These are phyloP conservation scores for Synanthedon myopaeformis DNA, from an alignment of 2,888 invertebrate species.

Conservation along the genomic window DNA sequence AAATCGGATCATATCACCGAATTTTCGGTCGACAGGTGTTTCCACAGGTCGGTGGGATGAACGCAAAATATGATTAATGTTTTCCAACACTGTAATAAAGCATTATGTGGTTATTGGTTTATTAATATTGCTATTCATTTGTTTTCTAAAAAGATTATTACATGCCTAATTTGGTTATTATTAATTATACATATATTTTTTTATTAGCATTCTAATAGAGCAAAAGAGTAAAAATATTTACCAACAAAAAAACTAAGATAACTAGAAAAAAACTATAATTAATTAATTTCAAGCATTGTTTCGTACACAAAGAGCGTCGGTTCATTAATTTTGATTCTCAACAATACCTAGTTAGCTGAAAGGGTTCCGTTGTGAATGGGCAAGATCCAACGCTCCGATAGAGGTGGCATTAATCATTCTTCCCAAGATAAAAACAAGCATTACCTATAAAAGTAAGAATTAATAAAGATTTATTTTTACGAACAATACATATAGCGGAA, in stretches of 20 bases:
- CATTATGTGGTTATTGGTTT: neutral
- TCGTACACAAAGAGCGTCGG: conserved; percentile 23
- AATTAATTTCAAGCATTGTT: conserved; percentile 28
- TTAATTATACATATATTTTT: too few species aligned
- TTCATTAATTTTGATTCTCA: conserved; percentile 46
- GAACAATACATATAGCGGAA: too few species aligned
- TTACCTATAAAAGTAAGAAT: neutral
- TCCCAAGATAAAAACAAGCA: neutral
- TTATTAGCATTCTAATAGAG: too few species aligned
- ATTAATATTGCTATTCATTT: too few species aligned
- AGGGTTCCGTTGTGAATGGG: conserved; percentile 19
- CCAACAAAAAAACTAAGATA: neutral
- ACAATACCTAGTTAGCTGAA: conserved; percentile 20
- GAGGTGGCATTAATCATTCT: conserved; percentile 23
- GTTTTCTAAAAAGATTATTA: too few species aligned
- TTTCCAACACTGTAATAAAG: neutral
- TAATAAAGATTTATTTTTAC: too few species aligned
- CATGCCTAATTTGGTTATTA: too few species aligned
- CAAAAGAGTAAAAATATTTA: too few species aligned
- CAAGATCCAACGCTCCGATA: conserved; percentile 18
- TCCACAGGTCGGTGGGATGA: neutral
- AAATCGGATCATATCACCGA: neutral
- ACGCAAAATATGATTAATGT: neutral
- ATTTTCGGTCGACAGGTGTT: neutral
- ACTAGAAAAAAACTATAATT: conserved; percentile 15